These are phyloP conservation scores for Caenorhabditis doughertyi DNA, from an alignment of 2,888 invertebrate species.

Conservation along the genomic window DNA sequence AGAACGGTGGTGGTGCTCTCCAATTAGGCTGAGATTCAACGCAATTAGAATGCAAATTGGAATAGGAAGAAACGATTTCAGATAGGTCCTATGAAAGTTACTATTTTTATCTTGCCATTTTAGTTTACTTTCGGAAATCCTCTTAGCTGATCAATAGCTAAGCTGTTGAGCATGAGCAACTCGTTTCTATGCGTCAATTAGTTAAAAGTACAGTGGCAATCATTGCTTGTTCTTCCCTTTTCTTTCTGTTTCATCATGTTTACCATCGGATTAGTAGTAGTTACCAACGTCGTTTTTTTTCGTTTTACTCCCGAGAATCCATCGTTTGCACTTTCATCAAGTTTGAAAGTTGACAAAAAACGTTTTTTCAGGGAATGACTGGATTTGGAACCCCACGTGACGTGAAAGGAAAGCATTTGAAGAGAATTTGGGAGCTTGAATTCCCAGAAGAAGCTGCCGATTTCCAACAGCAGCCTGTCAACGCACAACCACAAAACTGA, in stretches of 20 bases:
- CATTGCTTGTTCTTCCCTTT: constrained; percentile 27
- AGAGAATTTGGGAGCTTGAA: constrained; percentile 83
- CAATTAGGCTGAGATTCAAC: background rate
- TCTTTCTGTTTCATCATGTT: constrained; percentile 25
- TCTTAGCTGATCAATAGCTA: background rate
- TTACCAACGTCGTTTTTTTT: constrained; percentile 6
- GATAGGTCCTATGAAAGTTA: no score
- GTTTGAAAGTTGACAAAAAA: constrained; percentile 13
- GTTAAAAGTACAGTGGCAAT: constrained; percentile 46
- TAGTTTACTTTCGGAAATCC: no score
- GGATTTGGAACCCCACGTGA: constrained; percentile 82
- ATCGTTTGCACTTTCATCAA: constrained; percentile 28
- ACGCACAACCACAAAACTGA: constrained; percentile 57
- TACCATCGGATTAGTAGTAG: constrained; percentile 60
- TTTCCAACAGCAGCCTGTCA: constrained; percentile 65
- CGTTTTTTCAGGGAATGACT: constrained; percentile 80
- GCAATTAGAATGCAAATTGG: background rate
- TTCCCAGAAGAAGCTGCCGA: constrained; percentile 81
- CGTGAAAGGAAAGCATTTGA: constrained; percentile 83
- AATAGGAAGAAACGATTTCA: no score
- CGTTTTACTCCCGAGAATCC: constrained; percentile 1
- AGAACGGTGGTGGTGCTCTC: constrained; percentile 3
- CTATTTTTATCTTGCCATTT: no score
- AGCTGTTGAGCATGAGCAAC: constrained; percentile 20
- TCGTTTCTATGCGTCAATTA: constrained; percentile 48